Conservation (phyloP, 2,888 invertebrate genomes). For the Sminthurinus aureus region DNA sequence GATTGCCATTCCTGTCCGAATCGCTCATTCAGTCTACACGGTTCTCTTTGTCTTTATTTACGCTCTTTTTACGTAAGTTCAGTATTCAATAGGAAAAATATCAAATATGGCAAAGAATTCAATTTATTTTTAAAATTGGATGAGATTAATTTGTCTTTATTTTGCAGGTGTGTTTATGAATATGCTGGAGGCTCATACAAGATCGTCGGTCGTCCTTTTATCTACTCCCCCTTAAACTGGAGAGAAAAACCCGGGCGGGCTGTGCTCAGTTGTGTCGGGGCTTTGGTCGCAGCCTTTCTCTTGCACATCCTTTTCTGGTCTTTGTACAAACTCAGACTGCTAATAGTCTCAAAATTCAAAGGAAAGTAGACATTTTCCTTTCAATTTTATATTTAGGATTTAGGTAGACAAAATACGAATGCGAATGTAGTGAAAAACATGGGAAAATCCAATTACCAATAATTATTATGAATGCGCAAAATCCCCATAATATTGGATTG, state of each 20-base stretch:
- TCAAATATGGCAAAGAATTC: no score
- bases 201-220: slow-evolving; percentile 26
- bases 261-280: not conserved
- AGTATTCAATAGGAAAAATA: no score
- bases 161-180: slow-evolving; percentile 32
- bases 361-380: no score
- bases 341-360: slow-evolving; percentile 12
- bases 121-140: no score
- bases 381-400: no score
- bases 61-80: slow-evolving; percentile 29
- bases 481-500: no score
- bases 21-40: slow-evolving; percentile 32
- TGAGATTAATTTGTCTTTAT: no score
- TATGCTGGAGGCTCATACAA: slow-evolving; percentile 21
- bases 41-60: slow-evolving; percentile 16
- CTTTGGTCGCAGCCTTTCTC: slow-evolving; percentile 13
- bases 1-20: slow-evolving; percentile 35
- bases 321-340: slow-evolving; percentile 24
- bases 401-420: no score
- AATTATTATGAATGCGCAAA: no score
- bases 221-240: slow-evolving; percentile 38
- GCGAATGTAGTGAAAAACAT: no score
- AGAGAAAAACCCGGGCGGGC: slow-evolving; percentile 22
- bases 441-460: no score
- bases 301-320: slow-evolving; percentile 28